These are phyloP conservation scores for Nestor notabilis DNA, from an alignment of 2,113 vertebrate genomes.

Conservation along the genomic window DNA sequence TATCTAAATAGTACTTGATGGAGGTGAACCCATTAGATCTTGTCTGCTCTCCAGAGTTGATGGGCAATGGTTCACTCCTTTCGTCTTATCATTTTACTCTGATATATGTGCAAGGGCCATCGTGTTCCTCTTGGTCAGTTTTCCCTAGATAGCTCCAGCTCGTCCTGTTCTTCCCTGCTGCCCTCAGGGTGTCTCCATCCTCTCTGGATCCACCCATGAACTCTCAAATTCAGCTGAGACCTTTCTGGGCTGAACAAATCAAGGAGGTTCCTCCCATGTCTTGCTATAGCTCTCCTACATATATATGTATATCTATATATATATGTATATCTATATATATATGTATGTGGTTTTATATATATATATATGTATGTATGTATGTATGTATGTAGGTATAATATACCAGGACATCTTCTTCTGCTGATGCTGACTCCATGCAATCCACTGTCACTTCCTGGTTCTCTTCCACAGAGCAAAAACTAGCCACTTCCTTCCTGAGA, in stretches of 20 bases:
- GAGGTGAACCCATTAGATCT: not conserved
- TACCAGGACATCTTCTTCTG: not conserved
- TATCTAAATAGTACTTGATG: not conserved
- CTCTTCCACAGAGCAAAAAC: not conserved
- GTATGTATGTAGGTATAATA: not conserved
- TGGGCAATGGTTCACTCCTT: not conserved
- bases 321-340: not conserved
- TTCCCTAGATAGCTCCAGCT: not conserved
- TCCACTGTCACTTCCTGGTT: not conserved
- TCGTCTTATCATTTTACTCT: not conserved
- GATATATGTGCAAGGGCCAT: not conserved
- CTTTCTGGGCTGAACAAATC: not conserved
- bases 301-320: not conserved
- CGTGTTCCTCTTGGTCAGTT: not conserved
- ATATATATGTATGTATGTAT: not conserved
- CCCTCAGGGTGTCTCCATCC: not conserved
- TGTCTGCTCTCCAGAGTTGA: not conserved
- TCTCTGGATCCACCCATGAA: not conserved
- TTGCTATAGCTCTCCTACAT: not conserved
- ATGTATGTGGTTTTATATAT: too few relatives aligned
- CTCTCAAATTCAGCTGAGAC: not conserved
- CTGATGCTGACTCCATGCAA: not conserved
- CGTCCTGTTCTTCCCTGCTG: not conserved
- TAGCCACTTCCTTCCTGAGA: not conserved
- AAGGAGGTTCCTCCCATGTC: not conserved